A percentile compares a stretch with the other conserved stretches of the same genome.
These are phyloP conservation scores for Chrysochloris asiatica DNA, from an alignment of 2,113 vertebrate genomes.

Conservation along the genomic window DNA sequence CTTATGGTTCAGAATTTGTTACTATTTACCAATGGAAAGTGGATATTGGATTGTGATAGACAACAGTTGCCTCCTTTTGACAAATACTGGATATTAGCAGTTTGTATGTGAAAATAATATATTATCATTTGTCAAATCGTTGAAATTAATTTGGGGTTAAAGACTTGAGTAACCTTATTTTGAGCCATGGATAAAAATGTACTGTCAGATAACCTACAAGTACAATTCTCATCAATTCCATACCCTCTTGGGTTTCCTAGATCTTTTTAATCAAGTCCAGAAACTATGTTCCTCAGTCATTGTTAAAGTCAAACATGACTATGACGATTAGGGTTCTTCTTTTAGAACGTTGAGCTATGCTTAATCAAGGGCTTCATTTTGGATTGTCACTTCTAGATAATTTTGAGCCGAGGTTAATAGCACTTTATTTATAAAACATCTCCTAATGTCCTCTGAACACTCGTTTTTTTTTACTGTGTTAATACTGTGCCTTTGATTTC, in stretches of 20 bases:
- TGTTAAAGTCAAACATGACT: conserved; percentile 66
- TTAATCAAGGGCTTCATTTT: conserved; percentile 81
- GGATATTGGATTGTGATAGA: conserved; percentile 79
- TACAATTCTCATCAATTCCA: conserved; percentile 22
- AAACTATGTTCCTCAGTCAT: conserved; percentile 66
- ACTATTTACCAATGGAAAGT: conserved; percentile 79
- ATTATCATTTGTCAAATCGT: conserved; percentile 67
- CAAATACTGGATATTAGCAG: conserved; percentile 75
- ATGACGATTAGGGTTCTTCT: conserved; percentile 70
- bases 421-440: conserved; percentile 76
- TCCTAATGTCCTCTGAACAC: conserved; percentile 76
- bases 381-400: conserved; percentile 69
- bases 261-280: conserved; percentile 66
- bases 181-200: conserved; percentile 70
- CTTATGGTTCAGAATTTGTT: conserved; percentile 82
- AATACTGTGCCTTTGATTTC: conserved; percentile 86
- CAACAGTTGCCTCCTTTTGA: conserved; percentile 80
- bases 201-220: conserved; percentile 1
- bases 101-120: conserved; percentile 68
- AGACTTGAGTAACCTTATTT: too few species aligned
- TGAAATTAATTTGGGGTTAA: conserved; percentile 53
- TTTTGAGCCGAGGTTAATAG: conserved; percentile 66
- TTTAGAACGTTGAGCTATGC: conserved; percentile 66
- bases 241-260: conserved; percentile 26
- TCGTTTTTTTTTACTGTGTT: conserved; percentile 78